Conservation (phyloP, 2,113 vertebrate species). For the Willisornis vidua region DNA sequence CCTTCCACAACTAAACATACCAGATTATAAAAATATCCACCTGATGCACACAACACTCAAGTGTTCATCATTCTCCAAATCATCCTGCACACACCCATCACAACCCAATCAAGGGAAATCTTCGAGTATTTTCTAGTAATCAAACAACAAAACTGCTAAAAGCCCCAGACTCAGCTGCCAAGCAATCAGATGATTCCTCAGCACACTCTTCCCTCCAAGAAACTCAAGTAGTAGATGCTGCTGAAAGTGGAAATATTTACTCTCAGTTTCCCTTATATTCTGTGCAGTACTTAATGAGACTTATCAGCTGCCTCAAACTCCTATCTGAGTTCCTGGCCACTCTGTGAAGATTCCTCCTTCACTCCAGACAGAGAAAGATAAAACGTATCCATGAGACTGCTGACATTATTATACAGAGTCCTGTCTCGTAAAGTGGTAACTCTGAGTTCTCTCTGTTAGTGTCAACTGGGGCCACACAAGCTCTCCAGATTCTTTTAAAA, state of each 20-base stretch:
- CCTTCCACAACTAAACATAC: not conserved
- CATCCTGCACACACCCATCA: not conserved
- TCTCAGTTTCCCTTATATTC: not conserved
- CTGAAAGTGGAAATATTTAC: not conserved
- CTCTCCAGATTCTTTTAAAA: not conserved
- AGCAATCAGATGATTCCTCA: not conserved
- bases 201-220: not conserved
- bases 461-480: not conserved
- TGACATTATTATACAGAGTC: not conserved
- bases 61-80: not conserved
- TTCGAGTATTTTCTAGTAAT: slow-evolving; percentile 8
- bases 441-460: not conserved
- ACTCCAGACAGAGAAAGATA: not conserved
- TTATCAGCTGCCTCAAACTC: not conserved
- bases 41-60: not conserved
- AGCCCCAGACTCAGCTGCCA: not conserved
- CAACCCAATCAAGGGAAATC: not conserved
- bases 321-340: not conserved
- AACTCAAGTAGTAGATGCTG: not conserved
- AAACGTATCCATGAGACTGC: not conserved
- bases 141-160: slow-evolving; percentile 3
- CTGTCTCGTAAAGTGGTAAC: not conserved
- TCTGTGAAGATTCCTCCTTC: not conserved
- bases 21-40: not conserved
- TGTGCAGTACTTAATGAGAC: not conserved